Conservation (phyloP, 2,888 invertebrate species). For the Lochmaea crataegi region DNA sequence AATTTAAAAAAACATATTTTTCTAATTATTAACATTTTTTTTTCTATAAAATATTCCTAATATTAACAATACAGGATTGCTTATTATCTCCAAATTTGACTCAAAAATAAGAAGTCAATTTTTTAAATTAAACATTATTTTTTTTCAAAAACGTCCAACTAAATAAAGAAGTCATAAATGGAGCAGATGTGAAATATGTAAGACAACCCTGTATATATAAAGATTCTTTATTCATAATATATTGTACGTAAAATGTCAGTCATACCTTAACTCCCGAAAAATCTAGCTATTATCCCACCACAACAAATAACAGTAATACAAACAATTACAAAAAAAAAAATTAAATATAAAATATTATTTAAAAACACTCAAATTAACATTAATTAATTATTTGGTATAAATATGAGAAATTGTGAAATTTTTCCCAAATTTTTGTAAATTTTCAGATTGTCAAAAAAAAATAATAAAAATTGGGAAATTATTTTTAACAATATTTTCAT, state of each 20-base stretch:
- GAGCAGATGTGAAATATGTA: neutral
- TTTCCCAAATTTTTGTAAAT: too few relatives aligned
- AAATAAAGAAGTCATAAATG: neutral
- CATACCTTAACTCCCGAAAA: conserved; percentile 27
- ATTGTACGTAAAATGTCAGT: conserved; percentile 27
- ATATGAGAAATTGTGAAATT: too few relatives aligned
- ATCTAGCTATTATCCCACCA: conserved; percentile 14
- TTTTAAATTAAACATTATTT: too few relatives aligned
- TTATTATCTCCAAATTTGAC: neutral
- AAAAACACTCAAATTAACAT: conserved; percentile 15
- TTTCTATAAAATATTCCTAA: conserved; percentile 2
- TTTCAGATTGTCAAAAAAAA: too few relatives aligned
- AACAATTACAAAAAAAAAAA: conserved; percentile 4
- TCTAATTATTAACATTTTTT: neutral
- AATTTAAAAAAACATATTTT: neutral
- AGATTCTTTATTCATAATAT: conserved; percentile 4
- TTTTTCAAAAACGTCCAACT: too few relatives aligned
- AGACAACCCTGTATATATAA: conserved; percentile 2
- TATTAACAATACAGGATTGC: neutral
- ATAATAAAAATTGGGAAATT: too few relatives aligned
- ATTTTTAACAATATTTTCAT: too few relatives aligned
- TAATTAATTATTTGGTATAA: conserved; percentile 25
- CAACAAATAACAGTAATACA: conserved; percentile 13
- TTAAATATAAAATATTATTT: conserved; percentile 5
- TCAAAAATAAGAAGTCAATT: neutral